Evolutionary conservation across 2,888 invertebrate species (phyloP), one percentile per base, ranked within the genome.

Genomic region (Idaea straminata): DNA sequence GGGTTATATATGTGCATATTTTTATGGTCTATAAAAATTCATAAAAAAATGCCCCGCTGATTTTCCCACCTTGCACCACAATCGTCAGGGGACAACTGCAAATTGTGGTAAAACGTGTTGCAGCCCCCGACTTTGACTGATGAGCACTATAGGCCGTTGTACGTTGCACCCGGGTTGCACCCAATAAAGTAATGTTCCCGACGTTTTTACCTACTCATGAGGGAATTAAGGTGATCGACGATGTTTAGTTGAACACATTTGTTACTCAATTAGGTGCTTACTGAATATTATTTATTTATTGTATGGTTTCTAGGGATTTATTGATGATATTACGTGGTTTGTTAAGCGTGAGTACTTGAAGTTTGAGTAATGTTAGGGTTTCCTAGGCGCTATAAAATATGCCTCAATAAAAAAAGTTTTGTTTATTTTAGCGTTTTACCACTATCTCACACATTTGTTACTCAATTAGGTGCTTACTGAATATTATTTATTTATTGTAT

Each of bases 51-150:
- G 1, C 0, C 13, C 47, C 78, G 76, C 76, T 72, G 0, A 4
- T 62, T 62, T 78, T 67, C 62, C 7, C 69, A 6, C 7, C 70
- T 82, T 75, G 62, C 6, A 64, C 79, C 77, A 61, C 58, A 62
- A 15, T 57, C 69, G 64, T 71, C 71, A 68, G 72, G 81, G 83
- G 84, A 84, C 81, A 79, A 82, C 84, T 85, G 85, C 85, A 89
- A 90, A 89, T 86, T 87, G 88, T 84, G 86, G 89, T 86, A 88
- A 88, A 91, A 87, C 86, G 84, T 86, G 81, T 84, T 82, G 85
- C 82, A 84, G 82, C 84, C 80, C 81, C 83, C 80, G 88, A 87
- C 89, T 85, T 85, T 91, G 92, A 91, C 86, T 83, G 86, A 91
- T 91, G 87, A 83, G 85, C 84, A 64, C 67, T 64, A 66, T 69